These are phyloP conservation scores for Acanthosepion esculentum DNA, from an alignment of 2,888 invertebrate genomes.

Conservation along the genomic window DNA sequence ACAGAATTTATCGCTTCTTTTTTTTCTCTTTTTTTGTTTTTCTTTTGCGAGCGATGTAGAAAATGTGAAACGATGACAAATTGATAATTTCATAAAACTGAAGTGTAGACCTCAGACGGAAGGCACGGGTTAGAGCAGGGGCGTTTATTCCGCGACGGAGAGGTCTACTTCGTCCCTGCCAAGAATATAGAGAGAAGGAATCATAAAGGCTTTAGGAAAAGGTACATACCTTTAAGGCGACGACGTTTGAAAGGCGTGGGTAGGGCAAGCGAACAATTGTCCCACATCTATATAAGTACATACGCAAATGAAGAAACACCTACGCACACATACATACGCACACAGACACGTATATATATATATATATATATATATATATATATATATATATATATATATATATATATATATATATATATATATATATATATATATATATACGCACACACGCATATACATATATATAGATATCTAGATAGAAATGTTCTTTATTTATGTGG, in stretches of 20 bases:
- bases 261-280: too few relatives aligned
- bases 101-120: not conserved
- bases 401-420: conserved; percentile 33
- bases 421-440: not conserved
- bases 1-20: not conserved
- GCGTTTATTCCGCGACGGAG: not conserved
- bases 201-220: not conserved
- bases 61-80: not conserved
- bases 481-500: too few relatives aligned
- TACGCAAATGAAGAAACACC: not conserved
- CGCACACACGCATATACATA: not conserved
- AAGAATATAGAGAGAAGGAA: not conserved
- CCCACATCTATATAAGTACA: not conserved
- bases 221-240: not conserved
- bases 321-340: not conserved
- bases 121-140: not conserved
- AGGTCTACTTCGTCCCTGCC: not conserved
- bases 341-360: not conserved
- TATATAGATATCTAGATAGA: too few relatives aligned
- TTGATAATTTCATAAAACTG: not conserved
- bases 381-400: not conserved
- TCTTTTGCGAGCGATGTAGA: not conserved
- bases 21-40: too few relatives aligned
- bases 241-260: too few relatives aligned
- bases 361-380: not conserved